Conservation (phyloP, 2,113 vertebrate species). For the Tachuris rubrigastra region DNA sequence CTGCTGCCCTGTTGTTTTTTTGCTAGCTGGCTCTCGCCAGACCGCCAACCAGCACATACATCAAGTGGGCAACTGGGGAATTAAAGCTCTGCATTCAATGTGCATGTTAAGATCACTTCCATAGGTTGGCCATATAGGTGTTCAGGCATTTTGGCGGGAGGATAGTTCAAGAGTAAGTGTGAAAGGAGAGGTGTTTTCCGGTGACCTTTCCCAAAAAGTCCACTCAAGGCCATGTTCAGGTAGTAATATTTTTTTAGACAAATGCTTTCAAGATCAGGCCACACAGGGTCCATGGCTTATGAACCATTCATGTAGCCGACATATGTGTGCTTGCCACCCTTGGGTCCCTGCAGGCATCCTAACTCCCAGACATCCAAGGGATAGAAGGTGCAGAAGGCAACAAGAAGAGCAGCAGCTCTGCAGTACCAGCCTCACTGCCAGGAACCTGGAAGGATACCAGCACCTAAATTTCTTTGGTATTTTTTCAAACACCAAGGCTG, state of each 20-base stretch:
- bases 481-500: neutral
- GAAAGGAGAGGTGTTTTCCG: neutral
- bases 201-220: neutral
- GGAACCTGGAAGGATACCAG: neutral
- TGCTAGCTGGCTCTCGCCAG: neutral
- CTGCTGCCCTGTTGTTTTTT: neutral
- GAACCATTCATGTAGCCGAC: accelerated
- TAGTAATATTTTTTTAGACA: neutral
- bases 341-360: neutral
- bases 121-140: neutral
- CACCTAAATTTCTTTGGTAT: neutral
- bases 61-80: neutral
- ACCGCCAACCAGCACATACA: neutral
- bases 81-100: neutral
- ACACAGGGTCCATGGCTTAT: neutral
- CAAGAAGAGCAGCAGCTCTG: neutral
- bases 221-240: neutral
- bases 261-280: neutral
- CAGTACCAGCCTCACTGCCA: neutral
- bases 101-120: neutral
- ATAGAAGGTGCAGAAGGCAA: neutral
- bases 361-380: neutral
- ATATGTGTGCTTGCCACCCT: neutral
- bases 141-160: neutral
- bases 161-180: neutral